These are phyloP conservation scores for Trimorus sp. DNA, from an alignment of 2,888 invertebrate genomes.

Conservation along the genomic window DNA sequence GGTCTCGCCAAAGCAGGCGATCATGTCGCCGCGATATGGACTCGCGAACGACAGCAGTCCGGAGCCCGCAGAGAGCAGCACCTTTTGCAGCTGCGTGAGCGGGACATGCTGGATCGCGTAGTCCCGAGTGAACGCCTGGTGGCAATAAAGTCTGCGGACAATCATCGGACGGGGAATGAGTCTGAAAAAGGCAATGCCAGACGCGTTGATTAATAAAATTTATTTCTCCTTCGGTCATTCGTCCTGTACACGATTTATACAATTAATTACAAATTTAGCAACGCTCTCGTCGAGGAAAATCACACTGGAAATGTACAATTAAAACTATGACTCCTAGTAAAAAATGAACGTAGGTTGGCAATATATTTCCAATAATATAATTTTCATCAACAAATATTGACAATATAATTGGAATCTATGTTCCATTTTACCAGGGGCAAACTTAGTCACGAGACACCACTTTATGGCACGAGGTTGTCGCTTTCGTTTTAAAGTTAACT, in stretches of 20 bases:
- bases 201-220: conserved; percentile 40
- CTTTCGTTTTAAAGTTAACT: conserved; percentile 49
- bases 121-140: conserved; percentile 84
- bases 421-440: background rate
- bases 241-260: conserved; percentile 53
- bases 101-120: conserved; percentile 86
- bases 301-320: conserved; percentile 63
- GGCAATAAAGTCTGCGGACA: conserved; percentile 65
- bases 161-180: too few relatives aligned
- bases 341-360: too few relatives aligned
- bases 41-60: conserved; percentile 90
- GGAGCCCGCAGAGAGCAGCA: conserved; percentile 92
- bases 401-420: too few relatives aligned
- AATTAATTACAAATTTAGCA: conserved; percentile 44
- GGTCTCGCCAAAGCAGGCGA: conserved; percentile 96
- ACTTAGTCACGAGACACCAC: conserved; percentile 44
- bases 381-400: too few relatives aligned
- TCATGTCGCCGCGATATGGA: conserved; percentile 94
- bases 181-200: background rate
- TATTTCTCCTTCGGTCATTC: conserved; percentile 19
- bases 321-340: conserved; percentile 18
- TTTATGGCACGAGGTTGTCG: conserved; percentile 64
- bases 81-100: conserved; percentile 88
- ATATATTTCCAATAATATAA: too few relatives aligned
- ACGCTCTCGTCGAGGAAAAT: conserved; percentile 34